phyloP scores from a whole-genome alignment of 2,797 vertebrate genomes.

The Kryptolebias ocellatus region DNA sequence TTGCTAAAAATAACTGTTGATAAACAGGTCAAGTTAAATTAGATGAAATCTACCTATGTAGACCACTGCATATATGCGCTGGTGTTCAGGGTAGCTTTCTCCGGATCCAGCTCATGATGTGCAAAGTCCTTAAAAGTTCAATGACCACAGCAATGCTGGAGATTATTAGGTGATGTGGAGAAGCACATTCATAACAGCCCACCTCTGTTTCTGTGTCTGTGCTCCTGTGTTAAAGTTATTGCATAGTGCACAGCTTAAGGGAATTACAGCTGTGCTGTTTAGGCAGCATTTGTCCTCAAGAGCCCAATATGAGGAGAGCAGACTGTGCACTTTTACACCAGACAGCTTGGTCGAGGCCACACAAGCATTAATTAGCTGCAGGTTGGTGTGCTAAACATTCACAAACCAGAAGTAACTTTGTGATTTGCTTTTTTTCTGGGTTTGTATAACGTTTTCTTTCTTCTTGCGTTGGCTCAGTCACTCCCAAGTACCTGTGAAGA shows the following conservation, averaged over 20 bases:
- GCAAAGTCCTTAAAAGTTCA: neutral
- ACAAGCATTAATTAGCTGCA: constrained; percentile 47
- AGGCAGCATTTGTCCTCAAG: constrained; percentile 51
- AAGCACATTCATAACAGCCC: constrained; percentile 28
- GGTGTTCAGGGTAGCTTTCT: neutral
- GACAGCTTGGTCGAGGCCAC: constrained; percentile 35
- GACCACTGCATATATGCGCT: neutral
- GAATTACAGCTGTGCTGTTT: constrained; percentile 60
- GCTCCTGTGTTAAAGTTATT: constrained; percentile 51
- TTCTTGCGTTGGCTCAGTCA: constrained; percentile 65
- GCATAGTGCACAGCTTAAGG: constrained; percentile 35
- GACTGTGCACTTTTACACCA: constrained; percentile 48
- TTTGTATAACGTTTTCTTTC: constrained; percentile 50
- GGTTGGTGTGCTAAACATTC: constrained; percentile 39
- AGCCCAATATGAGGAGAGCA: constrained; percentile 43
- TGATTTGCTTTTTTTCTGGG: constrained; percentile 2
- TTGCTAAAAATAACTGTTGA: neutral
- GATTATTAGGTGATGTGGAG: constrained; percentile 18
- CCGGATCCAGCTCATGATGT: neutral
- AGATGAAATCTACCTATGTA: neutral
- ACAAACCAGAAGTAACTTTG: constrained; percentile 23
- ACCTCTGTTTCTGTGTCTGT: constrained; percentile 44
- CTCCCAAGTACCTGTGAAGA: constrained; percentile 70
- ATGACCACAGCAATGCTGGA: constrained; percentile 7
- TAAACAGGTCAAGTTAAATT: neutral